These are phyloP conservation scores for Accipiter virgatus DNA, from an alignment of 2,113 vertebrate species.

Conservation along the genomic window DNA sequence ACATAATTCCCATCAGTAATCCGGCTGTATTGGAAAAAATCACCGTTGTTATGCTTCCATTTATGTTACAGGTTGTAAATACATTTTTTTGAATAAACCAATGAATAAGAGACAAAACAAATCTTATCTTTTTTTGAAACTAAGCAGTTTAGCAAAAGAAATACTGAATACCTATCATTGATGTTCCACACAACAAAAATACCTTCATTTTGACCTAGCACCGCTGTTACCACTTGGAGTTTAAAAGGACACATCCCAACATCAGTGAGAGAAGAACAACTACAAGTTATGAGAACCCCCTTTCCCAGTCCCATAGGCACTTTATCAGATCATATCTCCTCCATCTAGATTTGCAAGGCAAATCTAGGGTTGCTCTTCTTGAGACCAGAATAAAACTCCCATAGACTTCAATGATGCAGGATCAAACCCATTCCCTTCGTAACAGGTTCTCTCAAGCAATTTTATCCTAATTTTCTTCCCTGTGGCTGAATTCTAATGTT, in stretches of 20 bases:
- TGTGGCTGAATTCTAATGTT: slow-evolving; percentile 39
- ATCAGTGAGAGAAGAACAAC: neutral
- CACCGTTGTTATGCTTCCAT: neutral
- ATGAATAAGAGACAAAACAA: neutral
- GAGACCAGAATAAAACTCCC: slow-evolving; percentile 40
- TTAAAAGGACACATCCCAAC: neutral
- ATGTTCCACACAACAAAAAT: neutral
- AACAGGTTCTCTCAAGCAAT: slow-evolving; percentile 60
- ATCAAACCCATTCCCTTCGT: slow-evolving; percentile 13
- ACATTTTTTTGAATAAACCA: neutral
- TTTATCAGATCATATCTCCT: slow-evolving; percentile 8
- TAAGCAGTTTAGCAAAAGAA: neutral
- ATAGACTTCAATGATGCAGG: slow-evolving; percentile 30
- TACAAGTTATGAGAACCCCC: neutral
- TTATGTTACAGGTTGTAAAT: neutral
- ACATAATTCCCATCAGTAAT: neutral
- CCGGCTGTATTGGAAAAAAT: neutral
- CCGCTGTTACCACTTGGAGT: neutral
- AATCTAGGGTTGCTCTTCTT: slow-evolving; percentile 18
- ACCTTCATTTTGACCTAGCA: neutral
- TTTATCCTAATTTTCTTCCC: slow-evolving; percentile 50
- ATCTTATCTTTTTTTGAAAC: neutral
- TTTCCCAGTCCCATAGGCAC: neutral
- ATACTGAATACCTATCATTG: neutral
- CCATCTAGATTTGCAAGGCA: slow-evolving; percentile 50